Base-by-base conservation (phyloP, 2,888 invertebrate species). In the Diadegma fenestrale region DNA sequence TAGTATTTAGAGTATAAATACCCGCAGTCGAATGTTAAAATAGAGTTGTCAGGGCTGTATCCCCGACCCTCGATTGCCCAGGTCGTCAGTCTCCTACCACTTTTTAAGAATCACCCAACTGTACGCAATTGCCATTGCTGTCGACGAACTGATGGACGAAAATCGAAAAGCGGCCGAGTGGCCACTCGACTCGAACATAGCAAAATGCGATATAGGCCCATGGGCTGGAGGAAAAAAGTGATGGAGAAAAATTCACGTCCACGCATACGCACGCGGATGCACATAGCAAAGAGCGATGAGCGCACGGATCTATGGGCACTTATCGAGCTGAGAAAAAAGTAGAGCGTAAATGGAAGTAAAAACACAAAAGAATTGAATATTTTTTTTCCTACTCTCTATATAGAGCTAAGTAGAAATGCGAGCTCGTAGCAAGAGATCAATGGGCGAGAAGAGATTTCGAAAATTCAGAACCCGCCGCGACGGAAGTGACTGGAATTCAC, bases 21-120 rank as follows among this genome's bases (percentile, higher is more conserved):
- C 88, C 89, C 88, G 88, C 88, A 89, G 89, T 89, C 91, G 89
- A 89, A 89, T 88, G 90, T 89, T 86, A 91, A 92, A 93, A 93
- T 93, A 93, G 92, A 80, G 88, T 84, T 84, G 86, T 89, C 92
- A 92, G 92, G 90, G 91, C 90, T 91, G 92, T 92, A 91, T 86
- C 88, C 79, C 84, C 87, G 80, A 79, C 84, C 54, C 75, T 83
- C 83, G 73, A 86, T 87, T 80, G 82, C 89, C 90, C 87, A 82
- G 86, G 72, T 84, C 69, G 82, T 63, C 30, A n/a, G 54, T 69
- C 66, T 72, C 73, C 45, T 66, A 51, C 63, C 64, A 58, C 33
- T 72, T 63, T 45, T 69, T 37, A 19, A 66, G 48, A 76, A 78
- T 19, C 45, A 64, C 33, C 19, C 63, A 54, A 61, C 45, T 30